Percentiles rank a stretch among this genome's conserved stretches.
These are phyloP conservation scores for Drosophila pseudoananassae DNA, from an alignment of 1,140 invertebrate genomes.

Conservation along the genomic window DNA sequence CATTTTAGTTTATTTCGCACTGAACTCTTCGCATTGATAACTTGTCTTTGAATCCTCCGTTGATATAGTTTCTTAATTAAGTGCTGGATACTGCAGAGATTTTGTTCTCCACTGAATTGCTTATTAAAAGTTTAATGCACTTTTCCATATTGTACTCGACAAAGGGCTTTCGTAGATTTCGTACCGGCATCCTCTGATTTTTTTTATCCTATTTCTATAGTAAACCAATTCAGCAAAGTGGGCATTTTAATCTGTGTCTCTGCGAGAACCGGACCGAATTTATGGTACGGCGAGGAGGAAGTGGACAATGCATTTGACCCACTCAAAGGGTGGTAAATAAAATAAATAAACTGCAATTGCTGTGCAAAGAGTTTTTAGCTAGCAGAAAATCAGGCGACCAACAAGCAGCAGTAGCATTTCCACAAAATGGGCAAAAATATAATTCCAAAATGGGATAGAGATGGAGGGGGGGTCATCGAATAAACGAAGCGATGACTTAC, in stretches of 20 bases:
- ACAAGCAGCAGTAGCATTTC: conserved; percentile 48
- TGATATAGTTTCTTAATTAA: conserved; percentile 34
- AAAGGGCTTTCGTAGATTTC: conserved; percentile 18
- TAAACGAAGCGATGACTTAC: conserved; percentile 81
- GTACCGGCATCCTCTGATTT: not conserved
- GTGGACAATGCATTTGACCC: conserved; percentile 68
- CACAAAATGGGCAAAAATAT: conserved; percentile 77
- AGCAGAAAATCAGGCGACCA: conserved; percentile 66
- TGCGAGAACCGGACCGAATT: conserved; percentile 36
- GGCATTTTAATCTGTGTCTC: conserved; percentile 57
- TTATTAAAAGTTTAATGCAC: conserved; percentile 56
- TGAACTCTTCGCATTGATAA: not conserved
- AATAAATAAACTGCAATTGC: conserved; percentile 80
- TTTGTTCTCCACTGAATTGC: not conserved
- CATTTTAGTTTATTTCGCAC: conserved; percentile 5
- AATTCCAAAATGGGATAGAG: conserved; percentile 72
- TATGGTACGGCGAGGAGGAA: conserved; percentile 24
- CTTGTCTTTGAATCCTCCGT: not conserved
- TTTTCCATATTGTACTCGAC: conserved; percentile 47
- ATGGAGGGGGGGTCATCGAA: conserved; percentile 47
- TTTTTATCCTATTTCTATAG: not conserved
- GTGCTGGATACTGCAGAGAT: conserved; percentile 2
- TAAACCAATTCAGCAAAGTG: conserved; percentile 62
- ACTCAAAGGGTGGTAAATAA: conserved; percentile 70
- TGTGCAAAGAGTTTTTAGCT: conserved; percentile 74